Base-by-base conservation (phyloP, 2,113 vertebrate genomes). In the Chloebia gouldiae region DNA sequence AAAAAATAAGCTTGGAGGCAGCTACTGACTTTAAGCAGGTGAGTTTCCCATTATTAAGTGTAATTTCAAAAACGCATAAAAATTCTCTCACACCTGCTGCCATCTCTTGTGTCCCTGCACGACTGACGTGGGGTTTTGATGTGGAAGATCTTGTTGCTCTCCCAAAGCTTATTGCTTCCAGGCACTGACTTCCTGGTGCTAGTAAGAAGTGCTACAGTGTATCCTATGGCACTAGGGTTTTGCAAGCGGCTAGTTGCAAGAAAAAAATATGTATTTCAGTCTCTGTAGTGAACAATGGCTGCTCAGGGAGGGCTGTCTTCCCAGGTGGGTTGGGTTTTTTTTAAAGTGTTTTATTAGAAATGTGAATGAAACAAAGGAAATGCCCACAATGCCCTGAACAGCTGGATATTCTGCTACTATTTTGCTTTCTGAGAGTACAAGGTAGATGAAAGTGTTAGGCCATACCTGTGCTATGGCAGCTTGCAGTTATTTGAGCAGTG, bases 281-380 rank as follows among this genome's bases (percentile, higher is more conserved):
- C 59, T 19, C 39, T 3, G 11, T 47, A 68, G 65, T 54, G 81
- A 81, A 89, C 73, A 84, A 63, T 22, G 79, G 72, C 51, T 77
- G 28, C 15, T 88, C 86, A 0, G 1, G 40, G 53, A 88, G n/a
- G 60, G 33, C 65, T 47, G 12, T 70, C 75, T 47, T 76, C 64
- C 60, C 28, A 45, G 27, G 47, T 42, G 27, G 11, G 2, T 21
- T 31, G 31, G 6, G 15, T 5, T 73, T 75, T 84, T 92, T 71
- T 37, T 9, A 0, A 69, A 72, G 69, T 30, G 20, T 71, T 92
- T 93, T 68, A 95, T 69, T 92, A 81, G 83, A 91, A 91, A 75
- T 47, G 11, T 95, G 86, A 94, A 96, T 86, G 91, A 96, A 96
- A 66, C 56, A 94, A 94, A 96, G 86, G 70, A 92, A 96, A 85